Base-by-base conservation (phyloP, 1,140 invertebrate species). In the Portunus trituberculatus region DNA sequence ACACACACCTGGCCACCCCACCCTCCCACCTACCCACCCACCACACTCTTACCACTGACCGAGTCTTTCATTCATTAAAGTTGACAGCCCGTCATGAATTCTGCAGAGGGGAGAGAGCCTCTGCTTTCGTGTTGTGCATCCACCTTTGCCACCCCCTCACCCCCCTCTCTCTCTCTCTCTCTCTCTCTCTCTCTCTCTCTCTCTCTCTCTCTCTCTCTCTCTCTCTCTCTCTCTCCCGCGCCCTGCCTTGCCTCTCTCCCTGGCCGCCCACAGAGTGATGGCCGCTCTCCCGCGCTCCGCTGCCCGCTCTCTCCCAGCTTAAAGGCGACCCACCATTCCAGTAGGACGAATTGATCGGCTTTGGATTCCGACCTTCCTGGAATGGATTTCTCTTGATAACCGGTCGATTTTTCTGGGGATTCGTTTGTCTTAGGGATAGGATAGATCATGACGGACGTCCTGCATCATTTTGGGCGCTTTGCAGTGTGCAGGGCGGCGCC, bases 51-150 rank as follows among this genome's bases (percentile, higher is more conserved):
- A 84, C 90, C 94, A 92, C 28, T 95, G 94, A 95, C 94, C 90
- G 94, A 95, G 82, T 95, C 91, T 87, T 95, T 92, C 94, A 95
- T 95, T 95, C 94, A 95, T 95, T 95, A 95, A 95, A 95, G 94
- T 95, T 95, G 94, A 95, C 90, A 92, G 94, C 28, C 67, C 90
- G 82, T 92, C 94, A 84, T 95, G 94, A 95, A 92, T 84, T 88
- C 89, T 92, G 91, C 89, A 76, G 46, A 84, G 48, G 46, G 45
- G 82, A 59, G 46, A 67, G 86, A 88, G 52, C 86, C 59, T 32
- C 59, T 48, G 87, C 45, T 93, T 93, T 93, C 82, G 92, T 93
- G 82, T 93, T 90, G 87, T 90, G 87, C 87, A 94, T 90, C 48
- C 86, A 88, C 31, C 59, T 90, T 45, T 48, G 46, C 39, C 83